Evolutionary conservation across 1,140 invertebrate genomes (phyloP), one percentile per base, ranked within the genome.

Genomic region (Pissodes strobi): DNA sequence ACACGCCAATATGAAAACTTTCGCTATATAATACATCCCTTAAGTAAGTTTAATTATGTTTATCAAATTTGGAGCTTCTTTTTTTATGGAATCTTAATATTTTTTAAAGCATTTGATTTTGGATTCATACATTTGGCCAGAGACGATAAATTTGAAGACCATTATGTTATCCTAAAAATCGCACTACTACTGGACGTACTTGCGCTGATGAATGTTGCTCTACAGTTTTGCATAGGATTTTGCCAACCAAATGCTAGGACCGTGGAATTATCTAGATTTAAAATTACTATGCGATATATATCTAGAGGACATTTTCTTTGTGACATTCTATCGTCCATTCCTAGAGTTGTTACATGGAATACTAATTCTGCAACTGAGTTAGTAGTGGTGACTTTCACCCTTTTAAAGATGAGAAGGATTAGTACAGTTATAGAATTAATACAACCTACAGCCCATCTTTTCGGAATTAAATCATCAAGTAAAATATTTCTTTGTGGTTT

Each of bases 1-100:
- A 69, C 71, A 69, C 69, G 70, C 39, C 72, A 76, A 43, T 63
- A 67, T 49, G 49, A 60, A n/a, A 43, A 43, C 1, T 57, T 37
- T n/a, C 43, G 25, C 13, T 65, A 56, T 10, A 43, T 58, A 6
- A 67, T 71, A 9, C 69, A 71, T 53, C 69, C 69, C 2, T 57
- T 71, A 18, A 71, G 69, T 43, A 51, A 34, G 22, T 71, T 69
- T 55, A 65, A 63, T 53, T 63, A 68, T 5, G 21, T 18, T 27
- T 66, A 68, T 17, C 45, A 62, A 22, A 27, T 21, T 34, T 68
- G 57, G 45, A 57, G 9, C 8, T 67, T 48, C 15, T 65, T 45
- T 34, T 66, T 56, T 19, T 70, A 46, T 17, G 43, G 27, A 8
- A 25, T 57, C 13, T 45, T 52, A 15, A 8, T 65, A 21, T 41